Evolutionary conservation across 2,888 invertebrate species (phyloP), one percentile per base, ranked within the genome.

Genomic region (Aphrophora alni): DNA sequence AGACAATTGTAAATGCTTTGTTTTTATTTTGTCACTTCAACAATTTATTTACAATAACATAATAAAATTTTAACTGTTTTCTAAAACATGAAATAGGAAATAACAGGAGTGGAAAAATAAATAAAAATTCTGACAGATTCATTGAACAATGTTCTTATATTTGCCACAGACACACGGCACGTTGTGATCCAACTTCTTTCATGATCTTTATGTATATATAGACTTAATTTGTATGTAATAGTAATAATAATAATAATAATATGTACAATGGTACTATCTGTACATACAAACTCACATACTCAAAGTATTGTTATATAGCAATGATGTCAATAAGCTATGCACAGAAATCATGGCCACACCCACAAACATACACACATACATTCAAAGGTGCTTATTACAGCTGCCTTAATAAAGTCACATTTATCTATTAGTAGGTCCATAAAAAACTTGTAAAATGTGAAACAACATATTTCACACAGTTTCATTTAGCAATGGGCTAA

Each of bases 251-350:
- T 80, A 44, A 80, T 80, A 80, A 77, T 80, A 80, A 77, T 80
- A 80, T 80, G 74, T 80, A 80, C 80, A 80, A 77, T 80, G 77
- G 80, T 80, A 80, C 77, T 80, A 80, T 59, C 80, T 80, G 80
- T 80, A 80, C 80, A 80, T 73, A 80, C 77, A 80, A 78, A 80
- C 76, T 80, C 80, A 77, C 80, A 80, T 80, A 44, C 68, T 77
- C 73, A 73, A 72, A 77, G 27, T 51, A 44, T 44, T 44, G 26
- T 79, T 75, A 75, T 77, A 21, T 80, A 77, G 77, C 80, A 69
- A 77, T 73, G 77, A 77, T 77, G 69, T 76, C 70, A 21, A 59
- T 59, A 76, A 75, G 76, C 75, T 80, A 75, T 76, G 80, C 80
- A 76, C 76, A 59, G 72, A 77, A 72, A 74, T 72, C 77, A 77